Base-by-base conservation (phyloP, 1,140 invertebrate species). In the Harpegnathos saltator region DNA sequence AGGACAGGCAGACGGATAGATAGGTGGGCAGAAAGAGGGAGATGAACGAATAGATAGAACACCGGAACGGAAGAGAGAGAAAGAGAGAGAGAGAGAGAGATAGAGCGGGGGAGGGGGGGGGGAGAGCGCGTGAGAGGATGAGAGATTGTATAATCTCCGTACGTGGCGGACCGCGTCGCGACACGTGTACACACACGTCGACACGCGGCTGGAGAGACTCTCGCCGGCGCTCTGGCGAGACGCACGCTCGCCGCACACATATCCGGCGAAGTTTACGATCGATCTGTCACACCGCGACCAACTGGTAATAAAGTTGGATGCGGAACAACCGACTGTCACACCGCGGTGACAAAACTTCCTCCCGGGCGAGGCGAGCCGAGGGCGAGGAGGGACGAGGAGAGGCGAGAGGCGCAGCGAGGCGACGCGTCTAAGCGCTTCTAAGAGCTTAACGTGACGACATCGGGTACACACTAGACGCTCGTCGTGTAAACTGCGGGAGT, bases 231-330 rank as follows among this genome's bases (percentile, higher is more conserved):
- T 62, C 22, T 38, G 44, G 50, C n/a, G 44, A 82, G 71, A 65
- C 61, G 50, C 50, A 63, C 56, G 3, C 54, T 44, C 54, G 22
- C 22, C 56, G 12, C 48, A 61, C 50, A 71, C 59, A 74, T 82
- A 74, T 75, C 44, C 50, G 50, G 15, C 19, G 24, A 78, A 65
- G 84, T 89, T 89, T 88, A 89, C 87, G 87, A 89, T 89, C 87
- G 87, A 89, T 89, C 86, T 88, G 80, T 88, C 87, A 83, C 83
- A 74, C 73, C 44, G 87, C 80, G 66, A 69, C 71, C 83, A 85
- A 89, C 84, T 83, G 87, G 65, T 85, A 88, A 89, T 89, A 89
- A 89, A 89, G 84, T 89, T 88, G 74, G 84, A 85, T 85, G 74
- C 82, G 86, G 78, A 88, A 89, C 87, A 88, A 89, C 78, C 86